These are phyloP conservation scores for Callitettix versicolor DNA, from an alignment of 1,140 invertebrate genomes.

Conservation along the genomic window DNA sequence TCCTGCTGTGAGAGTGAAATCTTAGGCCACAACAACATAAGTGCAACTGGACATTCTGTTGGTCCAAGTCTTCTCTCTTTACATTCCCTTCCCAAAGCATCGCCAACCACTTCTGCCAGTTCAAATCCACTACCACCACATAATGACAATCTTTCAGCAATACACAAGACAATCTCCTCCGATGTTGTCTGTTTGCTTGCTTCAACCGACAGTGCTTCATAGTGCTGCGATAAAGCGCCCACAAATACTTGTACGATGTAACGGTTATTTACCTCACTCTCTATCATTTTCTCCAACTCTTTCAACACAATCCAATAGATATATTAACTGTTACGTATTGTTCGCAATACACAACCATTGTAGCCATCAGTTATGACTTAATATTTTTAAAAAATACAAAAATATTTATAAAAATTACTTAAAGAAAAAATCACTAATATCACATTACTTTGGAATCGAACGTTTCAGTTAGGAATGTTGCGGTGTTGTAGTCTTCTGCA, in stretches of 20 bases:
- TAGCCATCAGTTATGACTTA: too few relatives aligned
- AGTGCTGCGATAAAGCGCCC: slow-evolving; percentile 75
- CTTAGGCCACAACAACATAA: slow-evolving; percentile 90
- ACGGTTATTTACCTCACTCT: slow-evolving; percentile 4
- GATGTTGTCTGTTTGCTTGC: slow-evolving; percentile 84
- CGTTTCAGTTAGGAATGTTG: too few relatives aligned
- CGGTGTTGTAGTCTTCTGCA: too few relatives aligned
- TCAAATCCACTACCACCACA: slow-evolving; percentile 57
- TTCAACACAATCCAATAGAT: too few relatives aligned
- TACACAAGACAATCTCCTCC: slow-evolving; percentile 79
- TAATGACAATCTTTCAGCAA: slow-evolving; percentile 64
- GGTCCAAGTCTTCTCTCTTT: slow-evolving; percentile 81
- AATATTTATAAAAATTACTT: too few relatives aligned
- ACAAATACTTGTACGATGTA: slow-evolving; percentile 68
- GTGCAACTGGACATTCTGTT: slow-evolving; percentile 78
- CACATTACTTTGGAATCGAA: too few relatives aligned
- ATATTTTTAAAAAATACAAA: too few relatives aligned
- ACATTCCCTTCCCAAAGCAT: slow-evolving; percentile 73
- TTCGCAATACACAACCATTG: too few relatives aligned
- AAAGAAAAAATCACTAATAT: too few relatives aligned
- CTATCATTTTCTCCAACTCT: not conserved
- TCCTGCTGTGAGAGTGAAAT: slow-evolving; percentile 38
- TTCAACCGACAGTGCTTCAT: slow-evolving; percentile 83
- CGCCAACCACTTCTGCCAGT: slow-evolving; percentile 80
- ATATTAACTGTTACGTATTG: too few relatives aligned